These are phyloP conservation scores for Campylomormyrus numenius DNA, from an alignment of 2,113 vertebrate species.

Conservation along the genomic window DNA sequence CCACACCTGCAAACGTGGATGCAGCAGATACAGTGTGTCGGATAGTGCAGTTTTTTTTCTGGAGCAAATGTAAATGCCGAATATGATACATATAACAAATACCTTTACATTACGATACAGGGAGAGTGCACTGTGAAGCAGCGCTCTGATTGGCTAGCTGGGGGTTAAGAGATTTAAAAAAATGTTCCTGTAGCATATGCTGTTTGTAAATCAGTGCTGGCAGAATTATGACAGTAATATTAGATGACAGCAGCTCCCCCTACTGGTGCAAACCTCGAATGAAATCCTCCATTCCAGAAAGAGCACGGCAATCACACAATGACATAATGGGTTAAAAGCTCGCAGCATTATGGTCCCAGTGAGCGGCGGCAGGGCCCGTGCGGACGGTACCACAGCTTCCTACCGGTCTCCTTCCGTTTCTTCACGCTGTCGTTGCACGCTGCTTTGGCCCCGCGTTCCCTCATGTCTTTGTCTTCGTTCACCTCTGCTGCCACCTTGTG, in stretches of 20 bases:
- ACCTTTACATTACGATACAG: not conserved
- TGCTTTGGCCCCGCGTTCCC: not conserved
- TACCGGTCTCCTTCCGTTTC: not conserved
- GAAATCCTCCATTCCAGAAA: not conserved
- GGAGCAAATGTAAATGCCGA: not conserved
- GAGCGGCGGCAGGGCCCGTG: not conserved
- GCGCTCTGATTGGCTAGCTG: not conserved
- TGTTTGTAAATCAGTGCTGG: not conserved
- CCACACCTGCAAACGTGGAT: not conserved
- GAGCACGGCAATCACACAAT: not conserved
- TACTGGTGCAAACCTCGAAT: not conserved
- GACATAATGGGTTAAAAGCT: not conserved
- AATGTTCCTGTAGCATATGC: not conserved
- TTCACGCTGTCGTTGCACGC: not conserved
- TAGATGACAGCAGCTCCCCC: not conserved
- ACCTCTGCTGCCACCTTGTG: constrained; percentile 41
- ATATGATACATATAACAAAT: not conserved
- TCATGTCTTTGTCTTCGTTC: not conserved
- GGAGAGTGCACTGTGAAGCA: not conserved
- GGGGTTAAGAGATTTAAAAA: not conserved
- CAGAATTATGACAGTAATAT: not conserved
- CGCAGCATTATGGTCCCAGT: not conserved
- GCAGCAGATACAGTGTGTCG: not conserved
- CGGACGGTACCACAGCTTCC: not conserved
- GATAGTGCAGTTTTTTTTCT: not conserved